Conservation (phyloP, 2,888 invertebrate species). For the Polyommatus icarus region DNA sequence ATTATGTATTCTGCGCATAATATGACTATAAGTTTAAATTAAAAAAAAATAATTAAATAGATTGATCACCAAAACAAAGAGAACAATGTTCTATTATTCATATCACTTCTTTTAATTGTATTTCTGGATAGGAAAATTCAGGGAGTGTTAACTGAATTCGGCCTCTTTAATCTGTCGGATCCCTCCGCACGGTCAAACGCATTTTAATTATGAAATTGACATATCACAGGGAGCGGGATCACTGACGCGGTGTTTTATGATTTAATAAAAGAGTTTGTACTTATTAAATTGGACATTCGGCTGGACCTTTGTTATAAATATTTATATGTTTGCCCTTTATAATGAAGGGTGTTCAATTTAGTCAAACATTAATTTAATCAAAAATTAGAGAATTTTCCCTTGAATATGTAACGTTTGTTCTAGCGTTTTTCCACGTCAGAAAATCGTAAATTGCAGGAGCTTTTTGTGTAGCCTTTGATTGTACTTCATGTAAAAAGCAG, state of each 20-base stretch:
- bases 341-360: constrained; percentile 56
- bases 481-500: background rate
- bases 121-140: constrained; percentile 65
- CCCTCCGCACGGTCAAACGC: constrained; percentile 74
- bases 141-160: constrained; percentile 63
- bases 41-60: background rate
- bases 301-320: constrained; percentile 68
- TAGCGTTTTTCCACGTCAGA: background rate
- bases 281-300: constrained; percentile 68
- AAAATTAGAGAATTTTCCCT: constrained; percentile 44
- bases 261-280: constrained; percentile 77
- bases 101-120: constrained; percentile 65
- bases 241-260: constrained; percentile 64
- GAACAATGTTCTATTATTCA: constrained; percentile 56
- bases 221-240: constrained; percentile 63
- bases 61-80: background rate
- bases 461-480: background rate
- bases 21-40: too few species aligned
- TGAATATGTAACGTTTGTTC: constrained; percentile 19
- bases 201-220: constrained; percentile 80
- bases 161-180: constrained; percentile 63
- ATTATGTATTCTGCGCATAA: too few species aligned
- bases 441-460: background rate
- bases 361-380: constrained; percentile 58
- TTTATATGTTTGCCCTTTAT: constrained; percentile 72